phyloP scores from a whole-genome alignment of 2,113 vertebrate genomes.

The Daphoenositta chrysoptera region DNA sequence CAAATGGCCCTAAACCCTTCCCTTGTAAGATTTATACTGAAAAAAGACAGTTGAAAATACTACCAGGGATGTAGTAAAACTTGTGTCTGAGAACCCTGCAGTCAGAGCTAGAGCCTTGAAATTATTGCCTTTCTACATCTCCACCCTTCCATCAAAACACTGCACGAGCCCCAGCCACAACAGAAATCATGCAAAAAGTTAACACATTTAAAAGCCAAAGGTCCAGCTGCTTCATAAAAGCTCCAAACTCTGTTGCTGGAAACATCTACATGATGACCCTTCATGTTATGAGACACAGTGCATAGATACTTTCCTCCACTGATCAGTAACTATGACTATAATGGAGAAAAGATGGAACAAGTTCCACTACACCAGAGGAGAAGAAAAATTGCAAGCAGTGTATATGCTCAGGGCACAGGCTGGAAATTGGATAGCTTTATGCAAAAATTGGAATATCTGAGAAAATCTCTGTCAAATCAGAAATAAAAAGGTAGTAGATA shows the following conservation, averaged over 20 bases:
- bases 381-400: not conserved
- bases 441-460: not conserved
- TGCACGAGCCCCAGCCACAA: not conserved
- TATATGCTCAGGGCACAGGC: not conserved
- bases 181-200: not conserved
- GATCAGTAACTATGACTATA: not conserved
- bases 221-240: not conserved
- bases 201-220: not conserved
- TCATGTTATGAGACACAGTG: not conserved
- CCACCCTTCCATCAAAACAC: not conserved
- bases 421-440: not conserved
- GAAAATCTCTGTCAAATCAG: not conserved
- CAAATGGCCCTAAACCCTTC: not conserved
- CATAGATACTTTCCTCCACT: not conserved
- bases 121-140: not conserved
- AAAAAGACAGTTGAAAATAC: not conserved
- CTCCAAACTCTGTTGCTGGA: not conserved
- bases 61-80: not conserved
- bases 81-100: not conserved
- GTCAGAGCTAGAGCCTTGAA: not conserved
- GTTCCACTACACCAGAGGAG: not conserved
- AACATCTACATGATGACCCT: accelerated
- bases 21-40: not conserved
- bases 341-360: not conserved
- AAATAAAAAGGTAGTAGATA: not conserved